Base-by-base conservation (phyloP, 2,797 vertebrate species). In the Eptatretus atami region DNA sequence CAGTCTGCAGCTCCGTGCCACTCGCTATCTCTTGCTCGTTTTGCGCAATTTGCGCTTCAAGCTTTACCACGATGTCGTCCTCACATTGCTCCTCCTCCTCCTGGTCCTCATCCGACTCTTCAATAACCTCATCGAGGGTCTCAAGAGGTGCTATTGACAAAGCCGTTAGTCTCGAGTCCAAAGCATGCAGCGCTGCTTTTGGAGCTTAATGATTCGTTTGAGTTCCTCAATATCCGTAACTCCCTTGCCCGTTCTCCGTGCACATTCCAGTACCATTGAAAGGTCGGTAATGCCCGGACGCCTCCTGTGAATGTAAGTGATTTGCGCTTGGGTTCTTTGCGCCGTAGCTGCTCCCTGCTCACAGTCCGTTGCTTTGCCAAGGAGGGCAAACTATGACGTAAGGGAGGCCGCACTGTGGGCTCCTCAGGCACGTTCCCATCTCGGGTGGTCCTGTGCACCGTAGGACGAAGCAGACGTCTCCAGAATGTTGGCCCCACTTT, bases 401-500 rank as follows among this genome's bases (percentile, higher is more conserved):
- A 83, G 54, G 88, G 73, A 67, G 86, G 87, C 24, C 88, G 80
- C 68, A 44, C 6, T 8, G 31, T 8, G 31, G 31, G 31, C 31
- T 44, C 31, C 31, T 44, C 31, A 10, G 57, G 57, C n/a, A 61
- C n/a, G 2, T 84, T 72, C 71, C 95, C 86, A 2, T 82, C 85
- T 54, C 93, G 0, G 87, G 87, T 0, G 92, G 90, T 54, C 92
- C 92, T 0, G 92, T 96, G 53, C 86, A 82, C 8, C 83, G 80
- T 64, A 98, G 77, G 67, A 96, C 83, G 1, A 98, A 78, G 75
- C 94, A 90, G 13, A 98, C 92, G 1, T 98, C 92, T 9, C 86
- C 85, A 0, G 92, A 86, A 44, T 96, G 94, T 70, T 96, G 92
- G 0, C 92, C 92, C 92, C 92, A 98, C 64, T 92, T 95, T 76